Evolutionary conservation across 2,888 invertebrate genomes (phyloP), one percentile per base, ranked within the genome.

Genomic region (Priocnemis perturbator): DNA sequence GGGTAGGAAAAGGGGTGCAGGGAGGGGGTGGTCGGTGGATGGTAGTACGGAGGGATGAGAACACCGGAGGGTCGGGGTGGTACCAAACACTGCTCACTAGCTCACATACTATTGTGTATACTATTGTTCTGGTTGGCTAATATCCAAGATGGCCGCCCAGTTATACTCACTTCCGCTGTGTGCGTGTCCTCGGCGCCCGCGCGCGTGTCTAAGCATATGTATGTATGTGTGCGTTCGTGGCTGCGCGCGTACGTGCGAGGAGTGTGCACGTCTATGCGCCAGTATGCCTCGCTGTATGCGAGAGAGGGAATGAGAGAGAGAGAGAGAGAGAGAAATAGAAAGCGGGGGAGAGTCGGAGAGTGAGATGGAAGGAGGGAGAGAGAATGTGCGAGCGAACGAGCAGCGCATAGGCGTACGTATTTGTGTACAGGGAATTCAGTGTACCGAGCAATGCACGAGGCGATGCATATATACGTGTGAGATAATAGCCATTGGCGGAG

Each of bases 81-180:
- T 82, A 83, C 84, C 83, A 82, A 86, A 86, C 85, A 82, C 79
- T 79, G 82, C 78, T 84, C 82, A 75, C 83, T 79, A 83, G 83
- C 85, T 86, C 85, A 79, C 84, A 79, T 83, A 85, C 86, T 85
- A 86, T 88, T 86, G 86, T 86, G 85, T 86, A 85, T 85, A 86
- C 86, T 86, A 88, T 88, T 88, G 87, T 88, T 88, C 87, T 86
- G 88, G 83, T 87, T 87, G 87, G 88, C 87, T 88, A 88, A 88
- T 88, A 88, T 88, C 86, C 88, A 88, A 87, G 83, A 88, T 88
- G 88, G 88, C 88, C 84, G 86, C 78, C 66, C 66, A 81, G 87
- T 87, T 87, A 86, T 85, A 86, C 81, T 76, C 83, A 74, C 71
- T 70, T 67, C 73, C 62, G 71, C 74, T 67, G 52, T 53, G 53